Evolutionary conservation across 2,888 invertebrate genomes (phyloP), one percentile per base, ranked within the genome.

Genomic region (Sinopyrophorus schimmeli): DNA sequence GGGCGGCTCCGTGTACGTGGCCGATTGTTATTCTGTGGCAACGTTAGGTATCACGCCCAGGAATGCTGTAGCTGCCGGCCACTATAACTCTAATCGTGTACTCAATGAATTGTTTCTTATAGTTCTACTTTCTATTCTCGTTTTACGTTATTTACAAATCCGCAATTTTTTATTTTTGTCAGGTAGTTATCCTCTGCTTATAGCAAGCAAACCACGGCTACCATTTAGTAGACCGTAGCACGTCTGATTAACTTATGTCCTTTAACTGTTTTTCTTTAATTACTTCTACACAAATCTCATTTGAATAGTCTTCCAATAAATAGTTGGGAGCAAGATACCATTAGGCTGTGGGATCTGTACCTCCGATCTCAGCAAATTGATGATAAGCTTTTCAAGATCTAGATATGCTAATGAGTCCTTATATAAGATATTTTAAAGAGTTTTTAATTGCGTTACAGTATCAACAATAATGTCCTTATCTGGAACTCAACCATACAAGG

Each of bases 391-490:
- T n/a, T n/a, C n/a, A n/a, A n/a, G n/a, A n/a, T n/a, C n/a, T n/a
- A n/a, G n/a, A n/a, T n/a, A n/a, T n/a, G n/a, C n/a, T n/a, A n/a
- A n/a, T n/a, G n/a, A n/a, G n/a, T n/a, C n/a, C n/a, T n/a, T n/a
- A n/a, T n/a, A n/a, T n/a, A n/a, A 21, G 5, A 9, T 5, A 2
- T 21, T 21, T 21, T 21, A n/a, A 21, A 9, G 18, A 18, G 5
- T 21, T 21, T 21, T n/a, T 18, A 21, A 5, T 7, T 5, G 21
- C 21, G 9, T 21, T 21, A 5, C 77, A 92, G 92, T 92, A 57
- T 87, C 92, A 41, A 83, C 91, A 56, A 82, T 87, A 69, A 92
- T 92, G 92, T 83, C 83, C 41, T 74, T 92, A 60, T 82, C 83
- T 44, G 77, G 81, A 41, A 76, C 82, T 55, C 66, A 68, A 37